Base-by-base conservation (phyloP, 2,888 invertebrate species). In the Caenorhabditis doughertyi region DNA sequence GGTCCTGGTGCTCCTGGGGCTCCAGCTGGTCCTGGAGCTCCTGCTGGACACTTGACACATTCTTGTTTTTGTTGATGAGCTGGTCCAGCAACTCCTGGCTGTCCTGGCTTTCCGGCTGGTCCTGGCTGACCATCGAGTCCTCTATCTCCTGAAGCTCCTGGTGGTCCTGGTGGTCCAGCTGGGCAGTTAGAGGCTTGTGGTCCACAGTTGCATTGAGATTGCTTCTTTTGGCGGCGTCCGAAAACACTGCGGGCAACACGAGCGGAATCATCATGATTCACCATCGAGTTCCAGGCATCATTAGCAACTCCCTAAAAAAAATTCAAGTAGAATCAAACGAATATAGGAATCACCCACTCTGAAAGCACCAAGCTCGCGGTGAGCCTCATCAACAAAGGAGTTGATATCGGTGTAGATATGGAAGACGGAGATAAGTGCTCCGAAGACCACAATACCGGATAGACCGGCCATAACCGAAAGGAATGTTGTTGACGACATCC, bases 111-210 rank as follows among this genome's bases (percentile, higher is more conserved):
- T 74, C 79, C 81, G 18, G 80, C 70, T 55, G 67, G 68, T 72
- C 84, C 85, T 68, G 84, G 80, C 21, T 81, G 72, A 68, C 80
- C 84, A 23, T 80, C 81, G 16, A 60, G 72, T 84, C 84, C 84
- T 51, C 64, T 71, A 25, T 84, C 82, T 84, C 84, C 84, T 9
- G 76, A 39, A 27, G 76, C 60, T 77, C 88, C 88, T 44, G 84
- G 87, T 18, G 86, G 84, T 73, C 88, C 88, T 49, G 82, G 84
- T 56, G 84, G 85, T 56, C 88, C 88, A 32, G 79, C 79, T 58
- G 87, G 84, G 56, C 88, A 87, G 65, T 72, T 79, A 47, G 65
- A 76, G 16, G 84, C 68, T 55, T 84, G 83, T 35, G 84, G 81
- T 53, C 83, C 85, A 51, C 87, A 87, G 49, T 73, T 70, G 73